Percentiles rank a stretch among this genome's conserved stretches.
Conservation (phyloP, 2,113 vertebrate species). For the Nerophis ophidion region DNA sequence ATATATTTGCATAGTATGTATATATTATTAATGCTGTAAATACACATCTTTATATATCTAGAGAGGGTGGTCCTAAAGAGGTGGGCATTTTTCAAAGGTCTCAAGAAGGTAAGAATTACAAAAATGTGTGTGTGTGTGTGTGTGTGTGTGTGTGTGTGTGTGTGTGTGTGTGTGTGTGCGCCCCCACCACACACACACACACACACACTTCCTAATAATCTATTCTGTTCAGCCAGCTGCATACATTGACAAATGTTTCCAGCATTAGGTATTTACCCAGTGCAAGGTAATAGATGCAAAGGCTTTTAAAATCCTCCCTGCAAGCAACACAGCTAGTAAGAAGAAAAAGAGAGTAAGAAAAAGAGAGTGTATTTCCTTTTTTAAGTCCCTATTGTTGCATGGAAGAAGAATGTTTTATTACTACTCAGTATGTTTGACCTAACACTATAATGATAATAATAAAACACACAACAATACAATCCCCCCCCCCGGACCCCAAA, state of each 20-base stretch:
- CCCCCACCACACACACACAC: conserved; percentile 25
- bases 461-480: conserved; percentile 17
- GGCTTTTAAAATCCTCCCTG: conserved; percentile 68
- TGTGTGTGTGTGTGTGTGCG: background rate
- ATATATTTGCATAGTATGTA: too few species aligned
- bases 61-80: too few species aligned
- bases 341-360: conserved; percentile 40
- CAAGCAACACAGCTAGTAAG: conserved; percentile 49
- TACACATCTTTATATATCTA: too few species aligned
- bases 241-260: conserved; percentile 78
- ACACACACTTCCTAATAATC: conserved; percentile 74
- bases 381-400: too few species aligned
- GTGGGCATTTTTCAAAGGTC: too few species aligned
- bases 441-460: background rate
- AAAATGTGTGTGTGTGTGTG: too few species aligned
- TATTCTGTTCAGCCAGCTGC: conserved; percentile 75
- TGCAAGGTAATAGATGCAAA: conserved; percentile 73
- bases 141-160: background rate
- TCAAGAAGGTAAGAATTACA: too few species aligned
- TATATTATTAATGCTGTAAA: too few species aligned
- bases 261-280: conserved; percentile 73
- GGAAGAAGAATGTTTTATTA: background rate
- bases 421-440: too few species aligned
- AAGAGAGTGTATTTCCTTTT: conserved; percentile 11
- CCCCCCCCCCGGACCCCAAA: background rate